A percentile compares a stretch with the other conserved stretches of the same genome.
Evolutionary conservation across 2,888 invertebrate species (phyloP).

Genomic region (Agriotes lineatus): DNA sequence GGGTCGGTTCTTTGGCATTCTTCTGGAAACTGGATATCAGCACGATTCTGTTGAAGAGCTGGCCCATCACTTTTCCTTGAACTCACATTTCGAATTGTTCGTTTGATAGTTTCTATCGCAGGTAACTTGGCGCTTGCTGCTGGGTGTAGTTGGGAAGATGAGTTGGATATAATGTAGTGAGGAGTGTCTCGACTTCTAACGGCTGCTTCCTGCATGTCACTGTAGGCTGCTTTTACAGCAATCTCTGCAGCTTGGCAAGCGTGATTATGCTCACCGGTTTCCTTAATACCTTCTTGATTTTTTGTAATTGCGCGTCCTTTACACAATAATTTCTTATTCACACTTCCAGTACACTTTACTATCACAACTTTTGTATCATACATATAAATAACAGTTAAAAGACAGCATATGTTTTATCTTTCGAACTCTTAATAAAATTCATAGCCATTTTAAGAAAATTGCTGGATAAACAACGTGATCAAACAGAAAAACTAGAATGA

Average conservation of each 20-base stretch:
- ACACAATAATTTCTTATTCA: conserved; percentile 11
- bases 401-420: too few species aligned
- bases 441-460: too few species aligned
- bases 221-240: not conserved
- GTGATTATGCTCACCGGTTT: conserved; percentile 14
- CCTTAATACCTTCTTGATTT: not conserved
- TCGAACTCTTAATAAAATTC: too few species aligned
- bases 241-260: conserved; percentile 7
- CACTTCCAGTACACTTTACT: conserved; percentile 2
- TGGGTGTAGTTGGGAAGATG: conserved; percentile 1
- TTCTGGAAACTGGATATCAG: not conserved
- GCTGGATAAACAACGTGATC: too few species aligned
- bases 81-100: conserved; percentile 17
- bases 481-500: too few species aligned
- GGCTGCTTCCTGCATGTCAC: conserved; percentile 10
- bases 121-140: not conserved
- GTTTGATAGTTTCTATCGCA: conserved; percentile 18
- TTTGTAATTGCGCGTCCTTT: conserved; percentile 12
- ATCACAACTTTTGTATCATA: not conserved
- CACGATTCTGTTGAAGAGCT: not conserved
- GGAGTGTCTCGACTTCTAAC: not conserved
- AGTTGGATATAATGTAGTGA: conserved; percentile 4
- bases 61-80: not conserved
- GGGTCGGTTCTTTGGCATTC: conserved; percentile 3
- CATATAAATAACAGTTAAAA: conserved; percentile 3